These are phyloP conservation scores for Patella caerulea DNA, from an alignment of 2,888 invertebrate genomes.

Conservation along the genomic window DNA sequence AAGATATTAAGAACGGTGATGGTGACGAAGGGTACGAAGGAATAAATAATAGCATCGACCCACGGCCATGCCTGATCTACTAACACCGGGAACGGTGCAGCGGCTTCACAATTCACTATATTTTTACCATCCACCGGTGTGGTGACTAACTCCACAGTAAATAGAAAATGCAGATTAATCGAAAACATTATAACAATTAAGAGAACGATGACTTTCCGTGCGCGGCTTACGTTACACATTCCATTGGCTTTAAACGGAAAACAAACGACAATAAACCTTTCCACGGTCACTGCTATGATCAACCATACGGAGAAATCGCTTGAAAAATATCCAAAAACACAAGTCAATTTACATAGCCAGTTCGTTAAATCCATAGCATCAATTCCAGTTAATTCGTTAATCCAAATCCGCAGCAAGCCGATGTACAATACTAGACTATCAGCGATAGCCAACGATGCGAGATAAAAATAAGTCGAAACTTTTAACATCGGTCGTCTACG, in stretches of 20 bases:
- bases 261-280: constrained; percentile 68
- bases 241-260: constrained; percentile 62
- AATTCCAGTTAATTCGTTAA: constrained; percentile 59
- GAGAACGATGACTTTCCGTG: constrained; percentile 54
- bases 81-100: constrained; percentile 33
- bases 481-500: constrained; percentile 64
- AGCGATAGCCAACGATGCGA: constrained; percentile 65
- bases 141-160: constrained; percentile 53
- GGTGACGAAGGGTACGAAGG: constrained; percentile 60
- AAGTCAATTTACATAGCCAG: constrained; percentile 62
- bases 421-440: constrained; percentile 66
- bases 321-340: constrained; percentile 59
- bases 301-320: constrained; percentile 69
- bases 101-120: constrained; percentile 42
- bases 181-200: constrained; percentile 52
- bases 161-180: constrained; percentile 64
- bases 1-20: constrained; percentile 62
- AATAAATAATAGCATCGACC: constrained; percentile 68
- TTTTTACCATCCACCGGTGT: constrained; percentile 31
- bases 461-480: constrained; percentile 67
- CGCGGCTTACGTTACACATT: constrained; percentile 59
- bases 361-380: constrained; percentile 56
- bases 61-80: constrained; percentile 64
- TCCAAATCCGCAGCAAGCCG: constrained; percentile 66
- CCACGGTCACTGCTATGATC: constrained; percentile 68